Conservation (phyloP, 1,140 invertebrate species). For the Chymomyza costata region DNA sequence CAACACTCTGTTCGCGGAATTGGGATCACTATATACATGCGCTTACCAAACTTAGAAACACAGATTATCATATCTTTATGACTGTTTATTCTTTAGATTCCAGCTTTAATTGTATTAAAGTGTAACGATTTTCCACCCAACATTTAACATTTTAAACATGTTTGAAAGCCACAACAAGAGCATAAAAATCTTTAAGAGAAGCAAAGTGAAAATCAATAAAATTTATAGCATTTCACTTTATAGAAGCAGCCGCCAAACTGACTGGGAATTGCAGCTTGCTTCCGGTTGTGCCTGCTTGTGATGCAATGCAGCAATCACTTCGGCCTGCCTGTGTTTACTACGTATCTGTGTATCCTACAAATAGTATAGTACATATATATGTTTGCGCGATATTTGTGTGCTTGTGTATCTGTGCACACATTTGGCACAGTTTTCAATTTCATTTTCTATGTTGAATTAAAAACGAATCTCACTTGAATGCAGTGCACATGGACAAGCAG, state of each 20-base stretch:
- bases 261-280: neutral
- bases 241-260: slow-evolving; percentile 2
- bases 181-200: too few species aligned
- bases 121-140: too few species aligned
- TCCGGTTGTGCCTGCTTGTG: slow-evolving; percentile 14
- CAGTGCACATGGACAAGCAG: neutral
- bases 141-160: slow-evolving; percentile 51
- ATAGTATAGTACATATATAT: neutral
- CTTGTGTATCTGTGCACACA: slow-evolving; percentile 31
- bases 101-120: too few species aligned
- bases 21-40: too few species aligned
- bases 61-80: too few species aligned
- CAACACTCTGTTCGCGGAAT: too few species aligned
- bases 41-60: too few species aligned
- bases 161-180: slow-evolving; percentile 37
- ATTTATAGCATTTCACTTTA: slow-evolving; percentile 57
- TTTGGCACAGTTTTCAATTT: slow-evolving; percentile 65
- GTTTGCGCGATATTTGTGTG: slow-evolving; percentile 9
- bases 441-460: slow-evolving; percentile 56
- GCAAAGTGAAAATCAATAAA: slow-evolving; percentile 60
- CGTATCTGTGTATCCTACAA: too few species aligned
- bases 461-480: slow-evolving; percentile 48
- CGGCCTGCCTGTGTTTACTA: too few species aligned
- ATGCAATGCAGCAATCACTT: slow-evolving; percentile 6
- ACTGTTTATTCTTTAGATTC: too few species aligned